Evolutionary conservation across 2,888 invertebrate species (phyloP), one percentile per base, ranked within the genome.

Genomic region (Maniola hyperantus): DNA sequence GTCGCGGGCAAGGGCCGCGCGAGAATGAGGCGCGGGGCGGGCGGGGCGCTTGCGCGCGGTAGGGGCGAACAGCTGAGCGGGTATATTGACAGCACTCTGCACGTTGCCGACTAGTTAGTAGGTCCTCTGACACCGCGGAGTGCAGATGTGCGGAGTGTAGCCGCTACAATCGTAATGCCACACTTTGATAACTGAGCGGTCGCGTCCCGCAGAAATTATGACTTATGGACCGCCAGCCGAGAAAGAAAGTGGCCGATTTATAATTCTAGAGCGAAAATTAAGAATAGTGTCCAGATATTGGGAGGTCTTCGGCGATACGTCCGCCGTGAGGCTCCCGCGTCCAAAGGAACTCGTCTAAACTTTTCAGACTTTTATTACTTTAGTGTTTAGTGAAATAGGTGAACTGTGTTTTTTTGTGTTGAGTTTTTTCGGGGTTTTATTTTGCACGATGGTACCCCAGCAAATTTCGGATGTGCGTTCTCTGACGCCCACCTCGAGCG

Each of bases 381-480:
- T 81, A 83, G 87, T 88, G 85, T 82, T 84, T 79, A 87, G 90
- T 90, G 90, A 84, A 85, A 87, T 86, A 88, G 80, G 88, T 90
- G 88, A 89, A 89, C 90, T 88, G 91, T 91, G 90, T 86, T 70
- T 60, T 60, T 61, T 61, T 61, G 84, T 84, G 83, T 87, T 80
- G 57, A 54, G 81, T 79, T 81, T 79, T 74, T 80, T 79, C 73
- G 76, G 80, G 83, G 79, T 74, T 79, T 77, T 77, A 78, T 78
- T 81, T 77, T 76, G 82, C 77, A 91, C 87, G 90, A 96, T 96
- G 96, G 96, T 96, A 93, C 96, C 96, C 79, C 96, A 96, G 89
- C 95, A 96, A 92, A 88, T 93, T 81, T 91, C 93, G 85, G 91
- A 92, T 83, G 92, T 91, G 77, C 83, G 93, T 81, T 93, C 93